Conservation (phyloP, 1,140 invertebrate genomes). For the Drosophila athabasca region DNA sequence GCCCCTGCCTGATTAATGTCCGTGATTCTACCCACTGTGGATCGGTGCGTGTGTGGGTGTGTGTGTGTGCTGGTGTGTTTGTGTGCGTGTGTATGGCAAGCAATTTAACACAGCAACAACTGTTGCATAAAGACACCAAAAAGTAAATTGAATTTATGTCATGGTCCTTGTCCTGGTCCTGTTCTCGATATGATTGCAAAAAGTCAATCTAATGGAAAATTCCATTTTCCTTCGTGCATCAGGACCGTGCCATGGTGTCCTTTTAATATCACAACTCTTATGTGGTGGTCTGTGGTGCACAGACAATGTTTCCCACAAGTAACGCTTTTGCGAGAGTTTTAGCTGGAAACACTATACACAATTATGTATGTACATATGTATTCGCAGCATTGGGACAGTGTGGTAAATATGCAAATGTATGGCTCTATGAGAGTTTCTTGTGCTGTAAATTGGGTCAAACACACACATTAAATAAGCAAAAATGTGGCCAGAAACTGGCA, state of each 20-base stretch:
- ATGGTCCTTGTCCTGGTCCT: background rate
- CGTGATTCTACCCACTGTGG: background rate
- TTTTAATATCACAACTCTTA: background rate
- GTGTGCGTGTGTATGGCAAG: slow-evolving; percentile 12
- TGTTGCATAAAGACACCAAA: slow-evolving; percentile 39
- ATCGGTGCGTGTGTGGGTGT: no score
- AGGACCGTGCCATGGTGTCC: no score
- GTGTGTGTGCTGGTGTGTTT: slow-evolving; percentile 43
- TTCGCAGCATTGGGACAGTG: no score
- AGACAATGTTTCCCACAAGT: no score
- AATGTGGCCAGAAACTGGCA: no score
- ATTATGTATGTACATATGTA: no score
- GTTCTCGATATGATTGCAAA: slow-evolving; percentile 53
- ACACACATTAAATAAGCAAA: no score
- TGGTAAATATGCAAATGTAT: no score
- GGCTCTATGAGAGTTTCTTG: background rate
- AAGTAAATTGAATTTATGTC: slow-evolving; percentile 71
- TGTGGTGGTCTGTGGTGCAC: background rate
- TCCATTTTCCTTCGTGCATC: slow-evolving; percentile 40
- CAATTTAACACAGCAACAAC: slow-evolving; percentile 15
- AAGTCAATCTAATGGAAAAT: slow-evolving; percentile 77
- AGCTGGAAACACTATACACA: no score
- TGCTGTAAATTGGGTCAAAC: no score
- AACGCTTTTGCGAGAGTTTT: no score
- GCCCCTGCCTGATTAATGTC: slow-evolving; percentile 48